These are phyloP conservation scores for Parambassis ranga DNA, from an alignment of 2,797 vertebrate genomes.

Conservation along the genomic window DNA sequence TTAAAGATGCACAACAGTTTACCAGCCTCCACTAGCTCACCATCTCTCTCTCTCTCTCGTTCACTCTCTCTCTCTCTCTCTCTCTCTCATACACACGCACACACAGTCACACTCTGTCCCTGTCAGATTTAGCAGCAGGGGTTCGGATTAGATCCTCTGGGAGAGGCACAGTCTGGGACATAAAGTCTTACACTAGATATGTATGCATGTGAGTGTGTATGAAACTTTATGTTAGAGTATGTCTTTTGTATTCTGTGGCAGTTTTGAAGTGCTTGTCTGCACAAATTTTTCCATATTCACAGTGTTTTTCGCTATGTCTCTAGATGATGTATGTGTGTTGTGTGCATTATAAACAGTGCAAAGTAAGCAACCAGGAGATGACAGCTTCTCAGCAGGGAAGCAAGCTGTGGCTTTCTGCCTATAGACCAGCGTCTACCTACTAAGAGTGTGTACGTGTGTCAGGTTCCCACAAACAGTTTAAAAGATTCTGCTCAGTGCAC, in stretches of 20 bases:
- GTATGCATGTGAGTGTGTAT: background rate
- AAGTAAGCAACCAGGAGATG: constrained; percentile 40
- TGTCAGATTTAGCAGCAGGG: constrained; percentile 68
- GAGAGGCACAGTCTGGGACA: constrained; percentile 22
- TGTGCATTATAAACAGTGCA: constrained; percentile 32
- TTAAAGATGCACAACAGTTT: constrained; percentile 2
- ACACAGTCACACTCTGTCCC: constrained; percentile 37
- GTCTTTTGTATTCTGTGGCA: background rate
- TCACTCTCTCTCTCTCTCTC: background rate
- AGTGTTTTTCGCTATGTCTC: background rate
- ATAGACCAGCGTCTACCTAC: constrained; percentile 23
- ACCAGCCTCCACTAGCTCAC: background rate
- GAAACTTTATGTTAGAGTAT: background rate
- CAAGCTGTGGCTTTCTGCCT: constrained; percentile 41
- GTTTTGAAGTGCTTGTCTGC: constrained; percentile 8
- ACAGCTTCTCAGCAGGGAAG: constrained; percentile 42
- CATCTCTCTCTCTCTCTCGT: background rate
- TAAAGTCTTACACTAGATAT: constrained; percentile 3
- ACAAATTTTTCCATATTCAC: constrained; percentile 6
- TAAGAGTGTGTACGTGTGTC: constrained; percentile 24
- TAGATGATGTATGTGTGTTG: constrained; percentile 11
- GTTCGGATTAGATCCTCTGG: constrained; percentile 47
- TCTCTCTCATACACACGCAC: background rate
- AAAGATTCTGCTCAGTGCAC: constrained; percentile 3
- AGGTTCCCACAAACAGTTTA: constrained; percentile 44